Base-by-base conservation (phyloP, 2,113 vertebrate genomes). In the Heterotilapia buettikoferi region DNA sequence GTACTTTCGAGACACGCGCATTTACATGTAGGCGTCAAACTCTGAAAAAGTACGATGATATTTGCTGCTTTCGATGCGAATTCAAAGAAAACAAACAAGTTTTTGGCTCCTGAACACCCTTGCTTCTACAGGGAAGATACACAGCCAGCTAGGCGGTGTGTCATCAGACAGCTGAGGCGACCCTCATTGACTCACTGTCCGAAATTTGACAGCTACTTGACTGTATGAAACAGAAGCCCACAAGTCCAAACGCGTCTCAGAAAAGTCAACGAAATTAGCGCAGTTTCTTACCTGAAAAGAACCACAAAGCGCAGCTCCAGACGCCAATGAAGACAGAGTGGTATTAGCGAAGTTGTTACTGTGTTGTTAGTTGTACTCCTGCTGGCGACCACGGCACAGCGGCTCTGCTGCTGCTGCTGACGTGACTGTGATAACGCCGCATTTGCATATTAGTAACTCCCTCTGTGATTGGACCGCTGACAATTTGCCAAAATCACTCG, bases 361-460 rank as follows among this genome's bases (percentile, higher is more conserved):
- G 88, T 94, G 92, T 95, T 93, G 92, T 91, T 91, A 94, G 92
- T 96, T 95, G 92, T 92, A 93, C 92, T 96, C 92, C 95, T 93
- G 95, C 95, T 95, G 95, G 95, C 95, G 95, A 96, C 93, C 95
- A 91, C 93, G 73, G 92, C 93, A n/a, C 96, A 92, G 96, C 94
- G 86, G 93, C 92, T 96, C 94, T 94, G 89, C 92, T 87, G 92
- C 92, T 84, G 84, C 88, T 95, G 95, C 95, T 96, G 95, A 96
- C 96, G 97, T 96, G 92, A 93, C 94, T 86, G 87, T 66, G 95
- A 96, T 95, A 95, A 95, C 93, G 86, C 71, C 0, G 1, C 2
- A 96, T 97, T 97, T 97, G 94, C 96, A 97, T 97, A 95, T 92
- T 47, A 91, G 93, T 94, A 80, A 94, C 40, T 85, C 84, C 71